phyloP scores from a whole-genome alignment of 2,888 invertebrate genomes.

The Leptinotarsa tumamoca region DNA sequence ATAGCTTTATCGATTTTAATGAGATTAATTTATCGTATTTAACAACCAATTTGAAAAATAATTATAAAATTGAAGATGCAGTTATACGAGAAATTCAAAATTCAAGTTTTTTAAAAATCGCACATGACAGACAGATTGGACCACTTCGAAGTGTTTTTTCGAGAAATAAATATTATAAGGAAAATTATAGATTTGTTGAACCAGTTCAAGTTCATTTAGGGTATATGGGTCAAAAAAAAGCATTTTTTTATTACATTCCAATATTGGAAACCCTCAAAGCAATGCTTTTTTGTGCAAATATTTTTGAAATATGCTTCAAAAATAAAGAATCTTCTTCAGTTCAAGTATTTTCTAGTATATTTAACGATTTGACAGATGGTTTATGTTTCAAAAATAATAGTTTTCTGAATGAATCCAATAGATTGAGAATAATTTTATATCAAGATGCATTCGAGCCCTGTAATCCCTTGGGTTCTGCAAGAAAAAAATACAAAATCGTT shows the following conservation, averaged over 20 bases:
- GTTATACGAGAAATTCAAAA: neutral
- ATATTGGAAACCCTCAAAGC: neutral
- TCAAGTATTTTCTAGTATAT: neutral
- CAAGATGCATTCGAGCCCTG: conserved; percentile 10
- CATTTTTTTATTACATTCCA: neutral
- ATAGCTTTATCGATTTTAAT: neutral
- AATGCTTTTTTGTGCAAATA: neutral
- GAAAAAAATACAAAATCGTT: neutral
- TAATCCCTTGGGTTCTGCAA: neutral
- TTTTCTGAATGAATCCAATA: neutral
- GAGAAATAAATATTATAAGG: conserved; percentile 2
- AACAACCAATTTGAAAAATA: neutral
- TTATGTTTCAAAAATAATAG: neutral
- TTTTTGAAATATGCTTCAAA: neutral
- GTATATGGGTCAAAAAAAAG: neutral
- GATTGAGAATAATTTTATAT: conserved; percentile 7
- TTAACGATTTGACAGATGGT: neutral
- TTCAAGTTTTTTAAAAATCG: neutral
- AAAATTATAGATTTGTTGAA: conserved; percentile 2
- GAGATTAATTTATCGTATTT: neutral
- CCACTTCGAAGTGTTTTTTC: neutral
- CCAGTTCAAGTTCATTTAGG: neutral
- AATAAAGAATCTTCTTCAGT: neutral
- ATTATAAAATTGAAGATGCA: neutral
- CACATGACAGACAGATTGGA: neutral